A percentile compares a stretch with the other conserved stretches of the same genome.
These are phyloP conservation scores for Drosophila guanche DNA, from an alignment of 1,140 invertebrate genomes.

Conservation along the genomic window DNA sequence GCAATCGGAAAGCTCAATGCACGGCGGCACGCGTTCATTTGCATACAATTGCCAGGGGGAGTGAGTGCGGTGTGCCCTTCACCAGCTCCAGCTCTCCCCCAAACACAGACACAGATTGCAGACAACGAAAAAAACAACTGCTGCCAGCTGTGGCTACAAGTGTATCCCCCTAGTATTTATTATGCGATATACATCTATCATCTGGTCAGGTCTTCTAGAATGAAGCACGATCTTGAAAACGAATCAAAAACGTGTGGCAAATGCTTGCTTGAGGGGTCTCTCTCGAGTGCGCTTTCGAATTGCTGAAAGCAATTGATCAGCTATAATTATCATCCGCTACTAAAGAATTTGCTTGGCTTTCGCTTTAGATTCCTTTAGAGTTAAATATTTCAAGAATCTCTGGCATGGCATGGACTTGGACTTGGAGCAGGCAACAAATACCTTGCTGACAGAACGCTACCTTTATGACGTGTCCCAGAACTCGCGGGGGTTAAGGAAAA, in stretches of 20 bases:
- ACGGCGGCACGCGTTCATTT: constrained; percentile 71
- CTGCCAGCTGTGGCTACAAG: constrained; percentile 20
- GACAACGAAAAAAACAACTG: constrained; percentile 18
- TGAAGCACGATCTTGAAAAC: constrained; percentile 29
- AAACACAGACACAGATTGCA: constrained; percentile 36
- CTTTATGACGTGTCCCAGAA: constrained; percentile 40
- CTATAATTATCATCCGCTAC: constrained; percentile 52
- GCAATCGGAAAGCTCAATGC: constrained; percentile 51
- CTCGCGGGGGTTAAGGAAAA: constrained; percentile 36
- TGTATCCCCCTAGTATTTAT: background rate
- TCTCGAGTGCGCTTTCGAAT: constrained; percentile 35
- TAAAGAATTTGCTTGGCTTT: constrained; percentile 24
- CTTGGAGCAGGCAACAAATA: constrained; percentile 20
- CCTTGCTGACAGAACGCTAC: constrained; percentile 28
- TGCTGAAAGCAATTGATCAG: constrained; percentile 63
- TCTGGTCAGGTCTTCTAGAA: constrained; percentile 33
- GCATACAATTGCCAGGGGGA: constrained; percentile 66
- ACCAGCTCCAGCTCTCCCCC: constrained; percentile 35
- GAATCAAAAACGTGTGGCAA: constrained; percentile 30
- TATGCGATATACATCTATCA: constrained; percentile 35
- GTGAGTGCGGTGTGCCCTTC: constrained; percentile 40
- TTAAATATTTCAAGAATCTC: constrained; percentile 31
- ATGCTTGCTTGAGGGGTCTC: constrained; percentile 15
- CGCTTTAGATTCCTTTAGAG: constrained; percentile 1
- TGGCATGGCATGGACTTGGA: constrained; percentile 1